phyloP scores from a whole-genome alignment of 1,140 invertebrate genomes.

The Trichogramma pretiosum region DNA sequence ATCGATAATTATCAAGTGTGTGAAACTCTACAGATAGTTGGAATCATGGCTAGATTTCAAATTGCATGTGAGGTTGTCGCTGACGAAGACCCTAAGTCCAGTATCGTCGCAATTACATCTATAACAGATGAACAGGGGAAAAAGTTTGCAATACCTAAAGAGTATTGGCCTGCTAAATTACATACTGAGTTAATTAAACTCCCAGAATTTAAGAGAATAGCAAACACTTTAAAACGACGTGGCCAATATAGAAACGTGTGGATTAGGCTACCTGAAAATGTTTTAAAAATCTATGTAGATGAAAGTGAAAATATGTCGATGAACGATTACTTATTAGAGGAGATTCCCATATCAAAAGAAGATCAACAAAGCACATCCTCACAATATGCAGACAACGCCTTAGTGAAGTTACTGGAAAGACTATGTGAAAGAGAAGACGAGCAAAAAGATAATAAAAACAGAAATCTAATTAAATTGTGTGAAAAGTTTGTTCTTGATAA shows the following conservation, averaged over 20 bases:
- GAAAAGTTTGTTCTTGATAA: slow-evolving; percentile 12
- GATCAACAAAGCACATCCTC: not conserved
- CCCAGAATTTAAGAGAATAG: slow-evolving; percentile 1
- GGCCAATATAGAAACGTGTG: slow-evolving; percentile 14
- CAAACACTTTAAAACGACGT: slow-evolving; percentile 16
- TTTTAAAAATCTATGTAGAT: slow-evolving; percentile 1
- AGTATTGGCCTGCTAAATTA: not conserved
- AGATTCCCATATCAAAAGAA: too few relatives aligned
- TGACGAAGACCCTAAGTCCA: slow-evolving; percentile 13
- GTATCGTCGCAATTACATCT: slow-evolving; percentile 15
- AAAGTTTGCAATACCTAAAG: slow-evolving; percentile 11
- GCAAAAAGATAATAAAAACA: not conserved
- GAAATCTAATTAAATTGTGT: slow-evolving; percentile 3
- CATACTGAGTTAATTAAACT: slow-evolving; percentile 4
- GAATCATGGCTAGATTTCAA: too few relatives aligned
- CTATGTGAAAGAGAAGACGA: not conserved
- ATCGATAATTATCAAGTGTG: too few relatives aligned
- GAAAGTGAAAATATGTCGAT: slow-evolving; percentile 1
- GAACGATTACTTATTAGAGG: not conserved
- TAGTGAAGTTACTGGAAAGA: not conserved
- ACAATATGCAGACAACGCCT: not conserved
- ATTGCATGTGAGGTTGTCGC: too few relatives aligned
- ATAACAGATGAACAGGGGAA: slow-evolving; percentile 7
- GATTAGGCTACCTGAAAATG: slow-evolving; percentile 10
- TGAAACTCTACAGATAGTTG: too few relatives aligned